A percentile compares a stretch with the other conserved stretches of the same genome.
phyloP scores from a whole-genome alignment of 2,888 invertebrate species.

The Tineola bisselliella region DNA sequence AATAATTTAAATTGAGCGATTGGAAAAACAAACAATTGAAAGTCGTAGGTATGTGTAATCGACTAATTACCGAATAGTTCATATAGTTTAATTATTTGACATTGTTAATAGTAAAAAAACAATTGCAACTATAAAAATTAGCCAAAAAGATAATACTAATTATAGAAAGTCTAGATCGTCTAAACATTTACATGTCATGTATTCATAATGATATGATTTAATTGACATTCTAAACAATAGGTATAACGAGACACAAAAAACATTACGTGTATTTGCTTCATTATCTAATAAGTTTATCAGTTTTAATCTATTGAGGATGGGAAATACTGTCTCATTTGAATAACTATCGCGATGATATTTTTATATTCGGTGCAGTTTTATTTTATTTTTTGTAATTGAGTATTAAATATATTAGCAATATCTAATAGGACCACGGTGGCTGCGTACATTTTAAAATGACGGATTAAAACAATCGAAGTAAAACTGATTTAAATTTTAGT shows the following conservation, averaged over 20 bases:
- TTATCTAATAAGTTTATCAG: slow-evolving; percentile 17
- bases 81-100: too few species aligned
- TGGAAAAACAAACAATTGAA: too few species aligned
- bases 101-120: too few species aligned
- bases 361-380: neutral
- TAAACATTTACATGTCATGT: neutral
- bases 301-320: slow-evolving; percentile 15
- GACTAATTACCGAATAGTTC: too few species aligned
- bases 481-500: too few species aligned
- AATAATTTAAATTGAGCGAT: too few species aligned
- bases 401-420: too few species aligned
- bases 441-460: too few species aligned
- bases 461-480: too few species aligned
- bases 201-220: slow-evolving; percentile 10
- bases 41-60: too few species aligned
- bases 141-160: neutral
- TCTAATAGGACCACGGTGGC: too few species aligned
- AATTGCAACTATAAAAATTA: too few species aligned
- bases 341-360: neutral
- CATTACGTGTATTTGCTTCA: slow-evolving; percentile 12
- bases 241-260: slow-evolving; percentile 4
- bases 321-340: neutral
- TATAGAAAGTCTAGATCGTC: neutral
- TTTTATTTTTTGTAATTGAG: neutral
- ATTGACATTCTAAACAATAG: slow-evolving; percentile 12